phyloP scores from a whole-genome alignment of 2,797 vertebrate species.

The Chiroxiphia lanceolata region DNA sequence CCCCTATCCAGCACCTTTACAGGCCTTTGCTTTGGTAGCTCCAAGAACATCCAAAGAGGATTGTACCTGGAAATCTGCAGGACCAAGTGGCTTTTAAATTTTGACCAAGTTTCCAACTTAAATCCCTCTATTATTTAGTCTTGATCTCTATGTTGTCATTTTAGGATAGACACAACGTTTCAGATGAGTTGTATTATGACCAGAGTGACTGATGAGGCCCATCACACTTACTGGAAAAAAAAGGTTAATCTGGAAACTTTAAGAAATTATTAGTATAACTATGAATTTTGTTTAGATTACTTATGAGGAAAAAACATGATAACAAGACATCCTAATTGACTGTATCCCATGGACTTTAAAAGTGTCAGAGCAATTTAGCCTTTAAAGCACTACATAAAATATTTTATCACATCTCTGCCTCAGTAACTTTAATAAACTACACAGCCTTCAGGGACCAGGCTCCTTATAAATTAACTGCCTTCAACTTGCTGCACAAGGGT shows the following conservation, averaged over 20 bases:
- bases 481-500: slow-evolving; percentile 84
- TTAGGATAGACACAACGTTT: neutral
- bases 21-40: neutral
- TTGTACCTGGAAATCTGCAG: neutral
- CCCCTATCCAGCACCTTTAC: neutral
- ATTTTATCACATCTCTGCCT: slow-evolving; percentile 87
- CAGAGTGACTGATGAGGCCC: neutral
- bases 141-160: neutral
- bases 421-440: slow-evolving; percentile 94
- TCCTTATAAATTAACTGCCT: slow-evolving; percentile 91
- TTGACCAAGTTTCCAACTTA: neutral
- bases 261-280: neutral
- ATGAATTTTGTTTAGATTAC: slow-evolving; percentile 56
- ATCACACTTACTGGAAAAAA: neutral
- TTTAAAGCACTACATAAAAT: slow-evolving; percentile 89
- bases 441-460: slow-evolving; percentile 87
- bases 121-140: neutral
- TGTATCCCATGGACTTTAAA: slow-evolving; percentile 81
- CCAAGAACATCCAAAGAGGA: neutral
- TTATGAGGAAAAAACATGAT: slow-evolving; percentile 77
- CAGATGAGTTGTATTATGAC: neutral
- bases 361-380: slow-evolving; percentile 76
- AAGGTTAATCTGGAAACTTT: neutral
- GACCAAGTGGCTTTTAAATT: neutral
- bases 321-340: slow-evolving; percentile 88